Conservation (phyloP, 2,888 invertebrate genomes). For the Rambutsinella grinnellia region DNA sequence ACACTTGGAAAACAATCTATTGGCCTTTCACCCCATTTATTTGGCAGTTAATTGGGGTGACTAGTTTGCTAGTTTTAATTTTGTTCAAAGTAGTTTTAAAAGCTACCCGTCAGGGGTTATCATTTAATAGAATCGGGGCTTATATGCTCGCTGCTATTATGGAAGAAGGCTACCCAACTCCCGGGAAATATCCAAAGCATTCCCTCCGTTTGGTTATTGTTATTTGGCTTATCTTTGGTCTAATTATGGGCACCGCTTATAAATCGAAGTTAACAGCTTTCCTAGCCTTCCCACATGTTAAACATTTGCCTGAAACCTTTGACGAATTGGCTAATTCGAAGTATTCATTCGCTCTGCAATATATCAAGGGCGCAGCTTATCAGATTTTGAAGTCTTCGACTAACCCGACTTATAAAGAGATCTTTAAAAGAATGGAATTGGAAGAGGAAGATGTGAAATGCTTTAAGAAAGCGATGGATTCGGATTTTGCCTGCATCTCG, state of each 20-base stretch:
- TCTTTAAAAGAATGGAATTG: conserved; percentile 42
- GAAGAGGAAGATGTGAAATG: conserved; percentile 44
- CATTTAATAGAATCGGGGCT: not conserved
- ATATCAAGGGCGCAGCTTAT: conserved; percentile 51
- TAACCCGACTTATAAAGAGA: conserved; percentile 38
- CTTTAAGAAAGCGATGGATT: conserved; percentile 16
- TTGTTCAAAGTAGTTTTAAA: not conserved
- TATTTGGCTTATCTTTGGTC: conserved; percentile 45
- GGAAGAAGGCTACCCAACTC: conserved; percentile 2
- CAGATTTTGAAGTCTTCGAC: conserved; percentile 36
- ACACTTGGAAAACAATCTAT: conserved; percentile 50
- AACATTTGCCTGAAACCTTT: conserved; percentile 49
- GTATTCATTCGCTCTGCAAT: conserved; percentile 43
- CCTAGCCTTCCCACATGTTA: conserved; percentile 47
- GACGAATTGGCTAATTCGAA: conserved; percentile 37
- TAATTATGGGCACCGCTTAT: conserved; percentile 53
- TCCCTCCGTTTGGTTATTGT: not conserved
- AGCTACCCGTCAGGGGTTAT: not conserved
- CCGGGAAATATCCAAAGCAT: not conserved
- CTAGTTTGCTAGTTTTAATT: not conserved
- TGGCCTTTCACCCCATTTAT: conserved; percentile 23
- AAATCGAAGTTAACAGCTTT: conserved; percentile 53
- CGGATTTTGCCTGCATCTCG: conserved; percentile 35
- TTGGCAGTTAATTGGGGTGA: not conserved
- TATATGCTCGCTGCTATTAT: not conserved